These are phyloP conservation scores for Trichogramma pretiosum DNA, from an alignment of 1,140 invertebrate genomes.

Conservation along the genomic window DNA sequence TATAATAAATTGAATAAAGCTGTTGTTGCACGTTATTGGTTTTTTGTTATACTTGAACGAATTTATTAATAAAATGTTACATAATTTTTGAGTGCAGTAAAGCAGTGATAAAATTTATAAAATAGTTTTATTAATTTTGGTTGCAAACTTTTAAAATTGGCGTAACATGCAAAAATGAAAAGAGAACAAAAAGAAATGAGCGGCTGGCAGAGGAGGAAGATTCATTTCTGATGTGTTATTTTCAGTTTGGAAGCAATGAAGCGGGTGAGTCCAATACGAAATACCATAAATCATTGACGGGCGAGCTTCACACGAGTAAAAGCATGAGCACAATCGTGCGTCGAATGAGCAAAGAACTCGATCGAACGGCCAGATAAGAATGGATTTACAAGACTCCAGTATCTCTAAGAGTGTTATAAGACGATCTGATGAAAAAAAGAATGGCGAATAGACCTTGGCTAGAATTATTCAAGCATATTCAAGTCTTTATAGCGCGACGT, in stretches of 20 bases:
- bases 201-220: no score
- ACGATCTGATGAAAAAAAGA: constrained; percentile 15
- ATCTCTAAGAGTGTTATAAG: constrained; percentile 18
- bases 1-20: no score
- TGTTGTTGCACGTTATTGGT: no score
- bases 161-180: no score
- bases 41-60: no score
- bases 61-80: no score
- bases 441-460: constrained; percentile 14
- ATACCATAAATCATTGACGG: constrained; percentile 15
- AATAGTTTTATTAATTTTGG: no score
- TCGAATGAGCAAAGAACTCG: constrained; percentile 18
- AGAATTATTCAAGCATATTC: constrained; percentile 18
- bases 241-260: not conserved
- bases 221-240: constrained; percentile 2
- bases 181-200: not conserved
- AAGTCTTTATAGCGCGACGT: constrained; percentile 2
- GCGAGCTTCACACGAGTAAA: not conserved
- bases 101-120: no score
- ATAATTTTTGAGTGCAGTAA: no score
- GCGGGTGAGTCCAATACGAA: not conserved
- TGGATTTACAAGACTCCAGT: constrained; percentile 18
- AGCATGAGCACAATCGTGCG: constrained; percentile 14
- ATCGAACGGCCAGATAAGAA: constrained; percentile 19
- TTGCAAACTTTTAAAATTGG: no score